Conservation (phyloP, 2,113 vertebrate species). For the Dascyllus trimaculatus region DNA sequence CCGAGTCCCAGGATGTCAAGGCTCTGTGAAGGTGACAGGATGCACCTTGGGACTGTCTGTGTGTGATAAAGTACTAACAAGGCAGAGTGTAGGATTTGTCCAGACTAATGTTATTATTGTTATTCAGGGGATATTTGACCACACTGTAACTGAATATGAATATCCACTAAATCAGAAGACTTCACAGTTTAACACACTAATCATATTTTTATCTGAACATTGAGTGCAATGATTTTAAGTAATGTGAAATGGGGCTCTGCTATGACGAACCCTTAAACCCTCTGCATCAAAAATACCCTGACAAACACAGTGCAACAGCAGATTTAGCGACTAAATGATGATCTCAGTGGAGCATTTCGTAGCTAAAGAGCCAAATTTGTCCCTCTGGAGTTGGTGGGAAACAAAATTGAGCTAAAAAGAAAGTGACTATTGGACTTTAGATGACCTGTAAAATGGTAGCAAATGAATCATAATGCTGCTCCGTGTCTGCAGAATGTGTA, state of each 20-base stretch:
- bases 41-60: constrained; percentile 31
- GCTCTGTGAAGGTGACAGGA: constrained; percentile 62
- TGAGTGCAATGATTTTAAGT: not conserved
- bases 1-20: constrained; percentile 22
- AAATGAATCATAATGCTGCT: not conserved
- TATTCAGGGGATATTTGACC: not conserved
- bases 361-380: constrained; percentile 6
- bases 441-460: not conserved
- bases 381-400: not conserved
- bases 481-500: not conserved
- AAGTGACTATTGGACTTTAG: not conserved
- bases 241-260: not conserved
- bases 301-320: not conserved
- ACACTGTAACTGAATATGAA: not conserved
- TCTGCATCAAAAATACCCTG: not conserved
- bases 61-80: constrained; percentile 43
- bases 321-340: constrained; percentile 1
- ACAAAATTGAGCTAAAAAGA: not conserved
- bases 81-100: constrained; percentile 5
- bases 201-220: not conserved
- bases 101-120: not conserved
- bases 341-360: constrained; percentile 6
- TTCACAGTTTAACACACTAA: not conserved
- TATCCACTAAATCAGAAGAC: too few species aligned
- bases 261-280: not conserved